A percentile compares a stretch with the other conserved stretches of the same genome.
Conservation (phyloP, 2,888 invertebrate genomes). For the Rhabditoides inermis region DNA sequence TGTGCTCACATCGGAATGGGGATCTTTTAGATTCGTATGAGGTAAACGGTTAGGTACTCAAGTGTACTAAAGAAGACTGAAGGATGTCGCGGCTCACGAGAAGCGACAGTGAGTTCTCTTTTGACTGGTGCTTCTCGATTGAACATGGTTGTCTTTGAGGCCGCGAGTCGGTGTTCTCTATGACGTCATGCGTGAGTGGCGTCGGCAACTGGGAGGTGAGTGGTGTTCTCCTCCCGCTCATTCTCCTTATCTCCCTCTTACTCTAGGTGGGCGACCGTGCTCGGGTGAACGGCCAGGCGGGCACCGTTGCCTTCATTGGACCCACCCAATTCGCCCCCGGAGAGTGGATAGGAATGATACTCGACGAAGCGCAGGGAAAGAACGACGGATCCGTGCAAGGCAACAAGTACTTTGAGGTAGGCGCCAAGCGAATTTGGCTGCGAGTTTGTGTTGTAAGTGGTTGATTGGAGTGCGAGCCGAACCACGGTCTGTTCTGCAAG, state of each 20-base stretch:
- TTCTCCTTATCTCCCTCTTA: not conserved
- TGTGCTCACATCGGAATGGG: too few relatives aligned
- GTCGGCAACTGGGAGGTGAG: constrained; percentile 17
- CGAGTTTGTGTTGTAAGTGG: not conserved
- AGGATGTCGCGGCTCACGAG: too few relatives aligned
- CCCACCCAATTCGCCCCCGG: constrained; percentile 64
- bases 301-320: constrained; percentile 36
- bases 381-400: constrained; percentile 91
- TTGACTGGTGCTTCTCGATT: too few relatives aligned
- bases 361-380: constrained; percentile 86
- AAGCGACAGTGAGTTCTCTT: too few relatives aligned
- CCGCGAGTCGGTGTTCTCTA: constrained; percentile 15
- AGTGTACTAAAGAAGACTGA: too few relatives aligned
- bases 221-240: not conserved
- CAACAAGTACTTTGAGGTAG: constrained; percentile 64
- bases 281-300: constrained; percentile 18
- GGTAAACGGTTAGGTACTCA: too few relatives aligned
- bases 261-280: constrained; percentile 25
- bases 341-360: constrained; percentile 88
- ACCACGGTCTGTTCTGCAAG: constrained; percentile 24
- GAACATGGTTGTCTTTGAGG: too few relatives aligned
- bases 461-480: constrained; percentile 12
- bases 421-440: not conserved
- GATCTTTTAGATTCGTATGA: too few relatives aligned
- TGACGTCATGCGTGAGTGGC: constrained; percentile 15